These are phyloP conservation scores for Etheostoma cragini DNA, from an alignment of 2,113 vertebrate genomes.

Conservation along the genomic window DNA sequence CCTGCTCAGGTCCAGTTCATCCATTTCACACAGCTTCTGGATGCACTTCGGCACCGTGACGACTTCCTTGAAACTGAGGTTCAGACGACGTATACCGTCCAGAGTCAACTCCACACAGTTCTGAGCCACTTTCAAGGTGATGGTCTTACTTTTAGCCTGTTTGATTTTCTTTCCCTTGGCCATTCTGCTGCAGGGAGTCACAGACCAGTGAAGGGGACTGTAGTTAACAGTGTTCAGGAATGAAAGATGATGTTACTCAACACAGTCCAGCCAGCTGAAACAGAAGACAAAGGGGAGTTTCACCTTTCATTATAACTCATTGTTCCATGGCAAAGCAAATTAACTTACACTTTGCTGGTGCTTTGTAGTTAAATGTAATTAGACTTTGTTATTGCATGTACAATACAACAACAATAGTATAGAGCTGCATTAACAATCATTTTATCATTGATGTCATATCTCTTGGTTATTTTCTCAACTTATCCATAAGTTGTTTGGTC, in stretches of 20 bases:
- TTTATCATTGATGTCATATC: too few species aligned
- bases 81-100: slow-evolving; percentile 86
- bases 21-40: slow-evolving; percentile 85
- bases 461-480: too few species aligned
- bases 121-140: slow-evolving; percentile 88
- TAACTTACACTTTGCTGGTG: background rate
- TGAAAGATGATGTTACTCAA: slow-evolving; percentile 28
- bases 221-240: slow-evolving; percentile 13
- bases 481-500: too few species aligned
- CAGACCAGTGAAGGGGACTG: background rate
- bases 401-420: too few species aligned
- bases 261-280: slow-evolving; percentile 20
- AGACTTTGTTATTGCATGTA: background rate
- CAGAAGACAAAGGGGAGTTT: slow-evolving; percentile 19
- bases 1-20: slow-evolving; percentile 91
- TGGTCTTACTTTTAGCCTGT: slow-evolving; percentile 80
- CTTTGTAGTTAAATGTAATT: background rate
- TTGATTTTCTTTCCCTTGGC: slow-evolving; percentile 62
- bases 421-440: too few species aligned
- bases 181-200: slow-evolving; percentile 62
- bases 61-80: slow-evolving; percentile 92
- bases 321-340: slow-evolving; percentile 26
- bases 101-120: slow-evolving; percentile 82
- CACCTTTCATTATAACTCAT: slow-evolving; percentile 2
- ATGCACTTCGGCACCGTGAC: slow-evolving; percentile 88